Evolutionary conservation across 2,113 vertebrate species (phyloP).

Genomic region (Hirundichthys speculiger): DNA sequence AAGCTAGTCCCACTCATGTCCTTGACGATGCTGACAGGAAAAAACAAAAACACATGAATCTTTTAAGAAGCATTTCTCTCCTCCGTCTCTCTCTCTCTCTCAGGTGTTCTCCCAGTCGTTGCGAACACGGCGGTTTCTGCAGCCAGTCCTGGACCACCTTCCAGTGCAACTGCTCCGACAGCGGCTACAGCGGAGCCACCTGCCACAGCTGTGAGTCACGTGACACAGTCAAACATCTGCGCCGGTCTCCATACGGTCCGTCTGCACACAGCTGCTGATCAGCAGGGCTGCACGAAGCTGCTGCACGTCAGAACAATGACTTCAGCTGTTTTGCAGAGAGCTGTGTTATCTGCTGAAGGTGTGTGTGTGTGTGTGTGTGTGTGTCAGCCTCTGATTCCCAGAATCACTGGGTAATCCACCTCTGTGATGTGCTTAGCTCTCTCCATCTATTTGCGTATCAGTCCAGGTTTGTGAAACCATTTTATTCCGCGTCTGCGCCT

Average conservation of each 20-base stretch:
- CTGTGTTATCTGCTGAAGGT: too few relatives aligned
- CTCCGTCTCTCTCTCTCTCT: neutral
- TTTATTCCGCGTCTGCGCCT: too few relatives aligned
- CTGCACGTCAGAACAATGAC: neutral
- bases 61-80: neutral
- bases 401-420: too few relatives aligned
- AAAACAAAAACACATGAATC: neutral
- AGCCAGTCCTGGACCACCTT: slow-evolving; percentile 92
- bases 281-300: too few relatives aligned
- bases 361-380: too few relatives aligned
- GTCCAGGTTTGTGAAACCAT: too few relatives aligned
- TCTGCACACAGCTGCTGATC: neutral
- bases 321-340: neutral
- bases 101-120: slow-evolving; percentile 93
- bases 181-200: slow-evolving; percentile 90
- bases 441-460: too few relatives aligned
- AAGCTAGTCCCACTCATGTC: neutral
- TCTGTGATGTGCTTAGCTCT: too few relatives aligned
- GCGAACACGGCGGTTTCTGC: slow-evolving; percentile 91
- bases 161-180: slow-evolving; percentile 88
- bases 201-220: slow-evolving; percentile 87
- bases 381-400: too few relatives aligned
- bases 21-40: neutral
- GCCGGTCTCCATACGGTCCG: neutral
- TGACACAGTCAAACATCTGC: neutral